Conservation (phyloP, 2,113 vertebrate genomes). For the Cyanocitta stelleri region DNA sequence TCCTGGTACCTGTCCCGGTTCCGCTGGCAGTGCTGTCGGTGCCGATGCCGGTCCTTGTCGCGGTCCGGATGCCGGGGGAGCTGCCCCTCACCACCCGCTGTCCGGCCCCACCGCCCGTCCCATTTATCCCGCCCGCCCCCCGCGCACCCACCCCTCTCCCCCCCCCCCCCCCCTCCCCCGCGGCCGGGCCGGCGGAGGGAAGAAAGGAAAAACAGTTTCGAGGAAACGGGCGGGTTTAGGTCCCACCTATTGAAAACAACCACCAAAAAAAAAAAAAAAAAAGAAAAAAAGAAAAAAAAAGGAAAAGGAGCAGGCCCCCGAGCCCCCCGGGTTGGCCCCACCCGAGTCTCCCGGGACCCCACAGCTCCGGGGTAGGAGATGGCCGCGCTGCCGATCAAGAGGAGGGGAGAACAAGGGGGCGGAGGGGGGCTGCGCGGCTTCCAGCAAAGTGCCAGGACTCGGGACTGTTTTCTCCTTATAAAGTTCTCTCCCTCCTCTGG, state of each 20-base stretch:
- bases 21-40: background rate
- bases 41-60: background rate
- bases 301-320: rapidly evolving
- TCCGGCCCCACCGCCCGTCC: background rate
- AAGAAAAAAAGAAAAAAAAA: no score
- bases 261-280: no score
- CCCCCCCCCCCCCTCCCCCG: background rate
- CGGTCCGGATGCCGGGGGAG: background rate
- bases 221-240: background rate
- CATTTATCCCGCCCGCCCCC: background rate
- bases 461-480: slow-evolving; percentile 48
- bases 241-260: background rate
- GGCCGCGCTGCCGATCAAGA: background rate
- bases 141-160: background rate
- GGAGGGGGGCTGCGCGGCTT: background rate
- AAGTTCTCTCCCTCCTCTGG: background rate
- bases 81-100: background rate
- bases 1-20: background rate
- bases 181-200: background rate
- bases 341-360: background rate
- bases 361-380: background rate
- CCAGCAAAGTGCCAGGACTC: background rate
- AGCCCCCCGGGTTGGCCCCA: background rate
- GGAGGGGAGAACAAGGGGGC: background rate
- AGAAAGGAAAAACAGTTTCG: slow-evolving; percentile 9